Base-by-base conservation (phyloP, 2,888 invertebrate genomes). In the Eustalomyia histrio region DNA sequence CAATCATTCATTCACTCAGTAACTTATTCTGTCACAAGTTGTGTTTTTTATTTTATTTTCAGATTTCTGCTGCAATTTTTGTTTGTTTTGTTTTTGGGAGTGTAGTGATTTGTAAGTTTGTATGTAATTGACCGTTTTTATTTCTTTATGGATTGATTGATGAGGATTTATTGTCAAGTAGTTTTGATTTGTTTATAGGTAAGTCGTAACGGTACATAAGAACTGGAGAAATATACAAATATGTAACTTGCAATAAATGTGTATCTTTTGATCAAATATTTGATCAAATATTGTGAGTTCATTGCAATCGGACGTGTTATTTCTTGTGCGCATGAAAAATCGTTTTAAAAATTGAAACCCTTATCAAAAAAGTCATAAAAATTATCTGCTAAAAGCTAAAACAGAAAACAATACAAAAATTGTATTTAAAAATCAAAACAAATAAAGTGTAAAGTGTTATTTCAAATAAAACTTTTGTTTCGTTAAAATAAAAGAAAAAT, bases 21-120 rank as follows among this genome's bases (percentile, higher is more conserved):
- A 57, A 73, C 72, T 75, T 61, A 78, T 75, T 76, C 73, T 82
- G 82, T 83, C 75, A 65, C 69, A 80, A 61, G 14, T 55, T 47
- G 65, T 50, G 64, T 35, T 65, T 2, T 47, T 68, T 39, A 35
- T 63, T 50, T 24, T 18, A 18, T 33, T 50, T 29, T 29, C 24
- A 67, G 14, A 14, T 14, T 47, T 55, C 57, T 55, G 55, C 43
- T 24, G 21, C 55, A 57, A 43, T 33, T 58, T 29, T 50, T 35
- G 21, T 53, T 74, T 74, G 10, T 63, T 58, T 55, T 10, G 8
- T 60, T 47, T 52, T 39, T 17, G 71, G 71, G 71, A 71, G 71
- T 71, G 71, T 71, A 61, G 52, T 53, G 63, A 67, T 75, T 67
- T 72, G 67, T 75, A 58, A 33, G 33, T 63, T 6, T 68, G 16